phyloP scores from a whole-genome alignment of 2,888 invertebrate species.

The Agrypnus murinus region DNA sequence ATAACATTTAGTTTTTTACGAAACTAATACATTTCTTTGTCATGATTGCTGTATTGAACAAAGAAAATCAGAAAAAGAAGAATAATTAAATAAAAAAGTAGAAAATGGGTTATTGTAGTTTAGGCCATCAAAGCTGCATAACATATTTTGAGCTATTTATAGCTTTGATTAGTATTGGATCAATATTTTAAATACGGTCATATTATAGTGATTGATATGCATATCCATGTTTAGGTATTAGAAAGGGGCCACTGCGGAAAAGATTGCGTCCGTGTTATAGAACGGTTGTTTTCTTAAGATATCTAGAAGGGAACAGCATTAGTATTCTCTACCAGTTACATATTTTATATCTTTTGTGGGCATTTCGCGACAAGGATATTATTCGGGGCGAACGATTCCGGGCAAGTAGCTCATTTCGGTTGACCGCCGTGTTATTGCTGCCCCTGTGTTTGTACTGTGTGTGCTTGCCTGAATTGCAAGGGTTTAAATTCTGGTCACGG shows the following conservation, averaged over 20 bases:
- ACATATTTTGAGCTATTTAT: too few species aligned
- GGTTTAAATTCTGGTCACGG: conserved; percentile 64
- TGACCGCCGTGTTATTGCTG: conserved; percentile 69
- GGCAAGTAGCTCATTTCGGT: conserved; percentile 68
- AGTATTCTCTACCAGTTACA: conserved; percentile 67
- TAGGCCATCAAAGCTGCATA: too few species aligned
- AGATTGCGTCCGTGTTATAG: conserved; percentile 15
- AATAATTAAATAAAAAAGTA: too few species aligned
- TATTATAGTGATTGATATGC: too few species aligned
- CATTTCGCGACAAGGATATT: conserved; percentile 67
- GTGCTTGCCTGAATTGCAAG: conserved; percentile 55
- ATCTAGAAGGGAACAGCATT: conserved; percentile 55
- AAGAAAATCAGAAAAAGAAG: too few species aligned
- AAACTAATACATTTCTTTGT: too few species aligned
- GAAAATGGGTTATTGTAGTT: too few species aligned
- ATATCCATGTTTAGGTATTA: too few species aligned
- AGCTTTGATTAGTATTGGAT: too few species aligned
- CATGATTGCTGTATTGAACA: too few species aligned
- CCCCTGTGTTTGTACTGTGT: conserved; percentile 60
- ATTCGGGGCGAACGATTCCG: conserved; percentile 67
- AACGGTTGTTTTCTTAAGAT: conserved; percentile 44
- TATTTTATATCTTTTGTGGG: conserved; percentile 70
- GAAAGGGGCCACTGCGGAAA: not conserved
- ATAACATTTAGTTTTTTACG: too few species aligned
- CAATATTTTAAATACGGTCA: too few species aligned